Base-by-base conservation (phyloP, 2,888 invertebrate species). In the Sminthurinus aureus region DNA sequence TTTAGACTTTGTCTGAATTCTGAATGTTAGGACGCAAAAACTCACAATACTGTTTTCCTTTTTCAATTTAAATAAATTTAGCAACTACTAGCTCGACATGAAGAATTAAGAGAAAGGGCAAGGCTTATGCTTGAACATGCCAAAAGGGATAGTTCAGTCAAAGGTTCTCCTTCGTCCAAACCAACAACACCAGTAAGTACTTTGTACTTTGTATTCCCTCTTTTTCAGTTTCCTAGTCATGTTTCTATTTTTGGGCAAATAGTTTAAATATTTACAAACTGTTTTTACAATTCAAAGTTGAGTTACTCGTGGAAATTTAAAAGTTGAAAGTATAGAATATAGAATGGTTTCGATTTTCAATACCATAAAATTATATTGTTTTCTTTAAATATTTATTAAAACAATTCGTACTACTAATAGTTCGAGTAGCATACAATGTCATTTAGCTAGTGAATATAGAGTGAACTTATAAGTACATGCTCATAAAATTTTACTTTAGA, bases 51-150 rank as follows among this genome's bases (percentile, higher is more conserved):
- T 58, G 12, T 18, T 76, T 76, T 52, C 0, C 18, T 52, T 76
- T n/a, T 24, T 73, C 24, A 73, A 24, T 73, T 73, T 69, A 20
- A 83, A 79, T 84, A 73, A 51, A 74, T 87, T 90, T 89, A 90
- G 90, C 91, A 95, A 95, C 91, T 94, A 90, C 91, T 94, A 89
- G 94, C 94, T 88, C 93, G 96, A 83, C 95, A 96, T 90, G 95
- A 95, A 89, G 96, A 96, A 91, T 92, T 96, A 89, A 94, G 95
- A 90, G 95, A 96, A 92, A 92, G 95, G 91, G 96, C 96, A 88
- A 93, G 95, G 90, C 93, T 94, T 90, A 92, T 96, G 90, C 58
- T 78, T 20, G 96, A 96, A 89, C 95, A 95, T 89, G 94, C 95
- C 22, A 93, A 94, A 90, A 91, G 93, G 81, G 95, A 95, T 88